Evolutionary conservation across 1,140 invertebrate genomes (phyloP).

Genomic region (Phthorimaea operculella): DNA sequence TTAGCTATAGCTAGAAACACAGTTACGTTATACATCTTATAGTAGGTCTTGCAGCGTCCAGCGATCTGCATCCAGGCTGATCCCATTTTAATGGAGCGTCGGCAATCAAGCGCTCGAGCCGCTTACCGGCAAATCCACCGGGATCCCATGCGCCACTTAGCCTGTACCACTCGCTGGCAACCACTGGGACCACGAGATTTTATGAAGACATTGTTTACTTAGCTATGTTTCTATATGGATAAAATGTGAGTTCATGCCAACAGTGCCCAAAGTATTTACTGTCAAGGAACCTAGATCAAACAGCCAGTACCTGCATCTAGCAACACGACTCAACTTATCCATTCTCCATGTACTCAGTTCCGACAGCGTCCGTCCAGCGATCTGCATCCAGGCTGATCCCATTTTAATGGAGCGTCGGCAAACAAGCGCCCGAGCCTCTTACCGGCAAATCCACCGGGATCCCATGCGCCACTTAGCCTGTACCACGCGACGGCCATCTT

Average conservation of each 20-base stretch:
- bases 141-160: slow-evolving; percentile 60
- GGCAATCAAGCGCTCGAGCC: slow-evolving; percentile 61
- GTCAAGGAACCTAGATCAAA: too few species aligned
- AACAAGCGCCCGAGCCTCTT: slow-evolving; percentile 62
- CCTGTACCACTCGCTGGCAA: slow-evolving; percentile 13
- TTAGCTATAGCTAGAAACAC: too few species aligned
- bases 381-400: slow-evolving; percentile 63
- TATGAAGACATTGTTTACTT: too few species aligned
- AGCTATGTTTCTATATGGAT: too few species aligned
- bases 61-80: slow-evolving; percentile 62
- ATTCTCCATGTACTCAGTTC: slow-evolving; percentile 4
- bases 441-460: slow-evolving; percentile 58
- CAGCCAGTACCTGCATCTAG: too few species aligned
- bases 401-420: slow-evolving; percentile 66
- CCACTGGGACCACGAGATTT: too few species aligned
- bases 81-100: slow-evolving; percentile 66
- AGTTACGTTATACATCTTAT: neutral
- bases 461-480: slow-evolving; percentile 55
- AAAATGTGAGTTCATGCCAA: too few species aligned
- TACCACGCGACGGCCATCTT: slow-evolving; percentile 9
- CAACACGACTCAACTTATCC: too few species aligned
- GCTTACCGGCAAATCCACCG: slow-evolving; percentile 60
- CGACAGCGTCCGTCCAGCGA: slow-evolving; percentile 44
- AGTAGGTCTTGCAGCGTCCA: slow-evolving; percentile 29
- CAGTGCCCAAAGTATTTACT: too few species aligned